These are phyloP conservation scores for Harpagoxenus sublaevis DNA, from an alignment of 2,888 invertebrate species.

Conservation along the genomic window DNA sequence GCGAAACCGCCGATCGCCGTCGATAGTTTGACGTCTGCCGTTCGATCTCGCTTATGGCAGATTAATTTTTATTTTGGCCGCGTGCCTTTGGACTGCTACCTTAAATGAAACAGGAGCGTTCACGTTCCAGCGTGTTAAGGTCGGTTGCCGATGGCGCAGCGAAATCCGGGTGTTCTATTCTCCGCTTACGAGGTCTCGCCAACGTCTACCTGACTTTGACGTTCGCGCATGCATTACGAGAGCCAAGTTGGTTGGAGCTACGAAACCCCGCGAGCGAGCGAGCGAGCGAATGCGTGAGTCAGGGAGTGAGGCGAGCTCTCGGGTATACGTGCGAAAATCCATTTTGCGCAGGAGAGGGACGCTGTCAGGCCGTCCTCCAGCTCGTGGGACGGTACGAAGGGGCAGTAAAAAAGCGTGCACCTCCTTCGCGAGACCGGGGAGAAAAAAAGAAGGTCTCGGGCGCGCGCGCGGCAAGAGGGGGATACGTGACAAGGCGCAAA, in stretches of 20 bases:
- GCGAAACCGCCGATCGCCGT: not conserved
- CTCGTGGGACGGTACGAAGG: slow-evolving; percentile 67
- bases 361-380: slow-evolving; percentile 70
- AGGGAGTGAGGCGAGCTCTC: slow-evolving; percentile 27
- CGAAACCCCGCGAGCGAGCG: slow-evolving; percentile 34
- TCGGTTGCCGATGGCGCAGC: slow-evolving; percentile 32
- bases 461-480: slow-evolving; percentile 12
- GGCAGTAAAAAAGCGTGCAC: slow-evolving; percentile 70
- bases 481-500: slow-evolving; percentile 53
- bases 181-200: slow-evolving; percentile 63
- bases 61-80: slow-evolving; percentile 8
- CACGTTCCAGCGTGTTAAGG: not conserved
- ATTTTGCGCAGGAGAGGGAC: slow-evolving; percentile 72
- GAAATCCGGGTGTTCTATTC: slow-evolving; percentile 70
- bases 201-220: slow-evolving; percentile 73
- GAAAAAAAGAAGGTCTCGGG: slow-evolving; percentile 18
- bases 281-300: slow-evolving; percentile 1
- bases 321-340: slow-evolving; percentile 72
- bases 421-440: slow-evolving; percentile 51
- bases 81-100: not conserved
- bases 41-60: not conserved
- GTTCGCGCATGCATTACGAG: slow-evolving; percentile 72
- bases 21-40: not conserved
- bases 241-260: slow-evolving; percentile 25
- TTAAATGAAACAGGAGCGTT: slow-evolving; percentile 6